Base-by-base conservation (phyloP, 2,113 vertebrate species). In the Nibea albiflora region DNA sequence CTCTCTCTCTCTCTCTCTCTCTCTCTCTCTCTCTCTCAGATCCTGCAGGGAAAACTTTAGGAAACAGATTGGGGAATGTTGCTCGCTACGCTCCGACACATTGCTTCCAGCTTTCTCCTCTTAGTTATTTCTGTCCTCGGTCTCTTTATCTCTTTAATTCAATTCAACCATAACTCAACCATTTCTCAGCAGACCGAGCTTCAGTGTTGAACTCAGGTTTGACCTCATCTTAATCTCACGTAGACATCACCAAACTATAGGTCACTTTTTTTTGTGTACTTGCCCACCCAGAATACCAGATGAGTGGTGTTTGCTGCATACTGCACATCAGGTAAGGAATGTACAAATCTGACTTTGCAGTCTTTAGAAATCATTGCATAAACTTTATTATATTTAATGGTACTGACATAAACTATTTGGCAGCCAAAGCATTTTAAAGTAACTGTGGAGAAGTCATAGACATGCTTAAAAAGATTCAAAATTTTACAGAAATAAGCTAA, bases 361-460 rank as follows among this genome's bases (percentile, higher is more conserved):
- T 71, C 11, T 73, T 54, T 70, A 50, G 22, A 11, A 73, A 53
- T 74, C 88, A 76, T 80, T 90, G 89, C 89, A 84, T 90, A 84
- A 87, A 87, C 84, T 80, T 79, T 76, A 49, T 20, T 35, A 56
- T 85, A 58, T 49, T 50, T 20, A 7, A 53, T 58, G 24, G n/a
- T 42, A 69, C 20, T 52, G 11, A 22, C 8, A 0, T 20, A n/a
- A 42, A 16, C 0, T 60, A 12, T 61, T 9, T 47, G 14, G 53
- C 22, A 56, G 70, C 63, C 52, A n/a, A 8, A 22, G 39, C 22
- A 11, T 31, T 50, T 52, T 49, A 3, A 11, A 66, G 28, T 14
- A 63, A 54, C 5, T 7, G 0, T 35, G n/a, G 49, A 12, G 24
- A 57, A 66, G 20, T 50, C 11, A 11, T 28, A 39, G 4, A n/a